A percentile compares a stretch with the other conserved stretches of the same genome.
Evolutionary conservation across 2,888 invertebrate genomes (phyloP).

Genomic region (Amphipoea lucens): DNA sequence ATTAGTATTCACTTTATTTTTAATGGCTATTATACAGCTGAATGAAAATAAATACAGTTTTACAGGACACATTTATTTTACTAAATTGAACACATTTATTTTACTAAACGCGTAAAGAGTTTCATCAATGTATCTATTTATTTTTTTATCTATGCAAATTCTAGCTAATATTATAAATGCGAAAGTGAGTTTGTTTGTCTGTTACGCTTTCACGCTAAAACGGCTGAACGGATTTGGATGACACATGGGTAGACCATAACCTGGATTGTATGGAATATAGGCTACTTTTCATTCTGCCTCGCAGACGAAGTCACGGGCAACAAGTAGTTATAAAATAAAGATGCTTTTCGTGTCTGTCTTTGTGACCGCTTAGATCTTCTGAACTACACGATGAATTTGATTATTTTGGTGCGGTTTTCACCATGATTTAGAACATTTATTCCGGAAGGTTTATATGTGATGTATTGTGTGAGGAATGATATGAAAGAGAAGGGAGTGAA

Average conservation of each 20-base stretch:
- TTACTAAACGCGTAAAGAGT: not conserved
- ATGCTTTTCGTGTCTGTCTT: not conserved
- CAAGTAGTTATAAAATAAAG: not conserved
- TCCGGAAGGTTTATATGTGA: not conserved
- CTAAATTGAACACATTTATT: constrained; percentile 2
- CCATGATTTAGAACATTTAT: not conserved
- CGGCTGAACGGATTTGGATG: not conserved
- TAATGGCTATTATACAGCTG: constrained; percentile 11
- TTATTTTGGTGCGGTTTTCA: not conserved
- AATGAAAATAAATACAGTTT: constrained; percentile 9
- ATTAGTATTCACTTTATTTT: constrained; percentile 21
- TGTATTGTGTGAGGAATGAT: not conserved
- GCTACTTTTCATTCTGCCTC: not conserved
- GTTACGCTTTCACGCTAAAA: not conserved
- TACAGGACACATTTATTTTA: not conserved
- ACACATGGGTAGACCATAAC: not conserved
- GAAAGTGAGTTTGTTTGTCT: not conserved
- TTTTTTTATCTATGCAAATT: not conserved
- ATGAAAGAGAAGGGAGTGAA: not conserved
- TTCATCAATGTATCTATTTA: not conserved
- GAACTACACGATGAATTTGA: not conserved
- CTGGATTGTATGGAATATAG: not conserved
- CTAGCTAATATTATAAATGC: not conserved
- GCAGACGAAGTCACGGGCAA: not conserved
- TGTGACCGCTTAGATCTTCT: not conserved